Evolutionary conservation across 2,797 vertebrate genomes (phyloP), one percentile per base, ranked within the genome.

Genomic region (Helarctos malayanus): DNA sequence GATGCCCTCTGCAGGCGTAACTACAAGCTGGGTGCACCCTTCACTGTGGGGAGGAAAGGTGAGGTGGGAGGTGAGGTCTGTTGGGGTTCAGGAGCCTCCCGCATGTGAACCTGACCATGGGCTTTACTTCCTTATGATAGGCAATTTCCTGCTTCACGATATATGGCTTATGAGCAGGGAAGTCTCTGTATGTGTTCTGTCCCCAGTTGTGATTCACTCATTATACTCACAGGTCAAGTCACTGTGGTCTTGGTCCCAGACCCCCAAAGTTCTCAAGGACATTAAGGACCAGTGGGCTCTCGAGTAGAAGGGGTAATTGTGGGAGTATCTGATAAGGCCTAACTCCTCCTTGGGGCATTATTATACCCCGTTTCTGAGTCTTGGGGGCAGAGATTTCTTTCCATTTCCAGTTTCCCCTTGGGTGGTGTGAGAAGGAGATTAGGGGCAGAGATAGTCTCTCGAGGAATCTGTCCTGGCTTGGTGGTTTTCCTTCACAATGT

Each of bases 11-110:
- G 98, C 88, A 95, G 94, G 32, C 69, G 6, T 14, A 97, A 97
- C 75, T 97, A 97, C 89, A 2, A 2, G 14, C 38, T 96, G 35
- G 79, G 92, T 0, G 92, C 94, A 0, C 73, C 96, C 56, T 95
- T 97, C 94, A 98, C 86, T 0, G 93, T 97, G 83, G 89, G 13
- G 63, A 94, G 95, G 65, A 94, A 49, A 61, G 98, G 97, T 97
- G 92, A 81, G 96, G 23, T 12, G 15, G 4, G 16, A 11, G 21
- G 18, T 3, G 29, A 57, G 25, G 21, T 32, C 88, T 15, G 79
- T 15, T 0, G 52, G 63, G 57, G 10, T 9, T 79, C 84, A 27
- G 79, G 57, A 47, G 21, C 29, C 32, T 78, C 12, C 29, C 27
- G 29, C 23, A 0, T 0, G 18, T 52, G 68, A 73, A 27, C 10